These are phyloP conservation scores for Dipodomys ordii DNA, from an alignment of 2,113 vertebrate genomes.

Conservation along the genomic window DNA sequence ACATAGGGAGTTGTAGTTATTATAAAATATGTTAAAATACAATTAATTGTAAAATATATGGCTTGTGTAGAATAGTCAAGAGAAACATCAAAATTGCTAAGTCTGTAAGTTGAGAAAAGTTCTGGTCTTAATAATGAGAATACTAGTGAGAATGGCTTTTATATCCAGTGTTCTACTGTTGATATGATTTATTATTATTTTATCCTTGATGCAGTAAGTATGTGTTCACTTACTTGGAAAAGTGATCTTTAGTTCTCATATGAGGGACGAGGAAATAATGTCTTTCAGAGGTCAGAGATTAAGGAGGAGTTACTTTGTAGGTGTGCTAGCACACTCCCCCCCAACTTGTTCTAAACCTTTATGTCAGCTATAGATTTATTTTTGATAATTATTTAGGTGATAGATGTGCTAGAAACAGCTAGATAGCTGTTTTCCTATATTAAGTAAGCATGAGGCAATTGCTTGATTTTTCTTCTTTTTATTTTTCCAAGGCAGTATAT, in stretches of 20 bases:
- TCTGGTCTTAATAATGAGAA: neutral
- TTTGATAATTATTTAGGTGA: constrained; percentile 18
- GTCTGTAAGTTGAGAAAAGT: neutral
- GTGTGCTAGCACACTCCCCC: neutral
- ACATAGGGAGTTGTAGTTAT: too few relatives aligned
- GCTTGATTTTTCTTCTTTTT: neutral
- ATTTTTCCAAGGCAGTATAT: neutral
- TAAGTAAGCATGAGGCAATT: neutral
- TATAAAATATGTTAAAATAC: too few relatives aligned
- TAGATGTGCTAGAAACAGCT: neutral
- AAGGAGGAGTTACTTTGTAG: neutral
- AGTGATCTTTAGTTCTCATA: neutral
- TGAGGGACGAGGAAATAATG: neutral
- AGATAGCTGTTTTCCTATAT: neutral
- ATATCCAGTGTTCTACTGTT: constrained; percentile 1
- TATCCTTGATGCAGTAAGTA: neutral
- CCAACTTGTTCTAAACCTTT: neutral
- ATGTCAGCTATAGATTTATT: neutral
- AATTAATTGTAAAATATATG: neutral
- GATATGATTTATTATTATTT: neutral
- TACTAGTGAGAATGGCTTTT: neutral
- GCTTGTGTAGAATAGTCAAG: neutral
- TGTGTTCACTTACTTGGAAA: too few relatives aligned
- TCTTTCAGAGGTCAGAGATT: too few relatives aligned
- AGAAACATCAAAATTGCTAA: neutral